phyloP scores from a whole-genome alignment of 1,140 invertebrate genomes.

The Gonioctena quinquepunctata region DNA sequence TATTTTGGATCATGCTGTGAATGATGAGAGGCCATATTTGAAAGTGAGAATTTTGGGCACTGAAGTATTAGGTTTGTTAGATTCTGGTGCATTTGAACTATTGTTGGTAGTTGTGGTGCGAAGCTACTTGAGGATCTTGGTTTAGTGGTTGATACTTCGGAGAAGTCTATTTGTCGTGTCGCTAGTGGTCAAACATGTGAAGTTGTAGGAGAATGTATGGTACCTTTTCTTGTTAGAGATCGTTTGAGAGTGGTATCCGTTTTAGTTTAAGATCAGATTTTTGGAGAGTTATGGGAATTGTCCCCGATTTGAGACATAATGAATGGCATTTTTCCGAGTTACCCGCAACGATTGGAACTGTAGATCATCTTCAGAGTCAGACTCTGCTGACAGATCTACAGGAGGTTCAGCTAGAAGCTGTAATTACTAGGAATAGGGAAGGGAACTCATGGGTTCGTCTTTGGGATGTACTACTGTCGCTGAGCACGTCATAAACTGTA shows the following conservation, averaged over 20 bases:
- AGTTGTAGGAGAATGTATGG: neutral
- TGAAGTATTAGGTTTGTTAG: constrained; percentile 7
- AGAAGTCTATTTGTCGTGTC: neutral
- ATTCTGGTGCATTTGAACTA: constrained; percentile 20
- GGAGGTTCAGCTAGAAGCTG: neutral
- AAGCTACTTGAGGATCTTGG: neutral
- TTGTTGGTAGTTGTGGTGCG: constrained; percentile 8
- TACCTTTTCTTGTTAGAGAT: neutral
- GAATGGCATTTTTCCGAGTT: neutral
- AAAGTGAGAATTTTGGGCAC: constrained; percentile 13
- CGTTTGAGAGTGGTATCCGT: neutral
- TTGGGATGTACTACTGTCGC: constrained; percentile 20
- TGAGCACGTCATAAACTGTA: constrained; percentile 32
- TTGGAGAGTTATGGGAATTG: neutral
- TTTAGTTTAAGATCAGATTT: neutral
- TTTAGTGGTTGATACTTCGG: neutral
- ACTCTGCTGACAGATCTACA: neutral
- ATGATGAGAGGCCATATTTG: constrained; percentile 18
- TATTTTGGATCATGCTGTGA: constrained; percentile 14
- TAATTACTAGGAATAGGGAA: neutral
- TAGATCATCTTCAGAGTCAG: neutral
- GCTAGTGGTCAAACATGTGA: neutral
- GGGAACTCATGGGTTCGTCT: neutral
- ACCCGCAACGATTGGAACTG: neutral
- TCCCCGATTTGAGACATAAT: neutral